These are phyloP conservation scores for Ciconia boyciana DNA, from an alignment of 2,113 vertebrate species.

Conservation along the genomic window DNA sequence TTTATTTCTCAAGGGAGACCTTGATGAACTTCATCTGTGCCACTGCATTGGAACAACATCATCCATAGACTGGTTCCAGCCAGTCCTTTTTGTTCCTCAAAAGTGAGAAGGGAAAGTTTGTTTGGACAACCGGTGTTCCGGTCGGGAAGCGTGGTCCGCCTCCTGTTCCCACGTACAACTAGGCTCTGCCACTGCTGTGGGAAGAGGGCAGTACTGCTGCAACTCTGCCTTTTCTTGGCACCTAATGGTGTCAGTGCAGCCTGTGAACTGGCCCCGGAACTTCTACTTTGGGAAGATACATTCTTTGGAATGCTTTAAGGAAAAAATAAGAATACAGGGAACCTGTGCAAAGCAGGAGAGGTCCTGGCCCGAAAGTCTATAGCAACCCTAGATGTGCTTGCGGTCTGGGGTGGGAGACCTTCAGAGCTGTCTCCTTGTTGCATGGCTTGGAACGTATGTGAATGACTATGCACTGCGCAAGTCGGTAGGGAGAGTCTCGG, in stretches of 20 bases:
- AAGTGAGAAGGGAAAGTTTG: not conserved
- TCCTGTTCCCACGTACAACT: not conserved
- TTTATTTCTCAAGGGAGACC: not conserved
- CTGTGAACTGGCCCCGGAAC: not conserved
- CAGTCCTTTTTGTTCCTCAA: not conserved
- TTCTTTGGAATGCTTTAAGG: not conserved
- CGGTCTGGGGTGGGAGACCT: not conserved
- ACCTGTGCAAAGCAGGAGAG: not conserved
- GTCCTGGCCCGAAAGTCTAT: not conserved
- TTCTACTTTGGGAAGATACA: not conserved
- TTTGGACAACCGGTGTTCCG: not conserved
- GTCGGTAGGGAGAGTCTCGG: too few relatives aligned
- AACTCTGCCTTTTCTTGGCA: not conserved
- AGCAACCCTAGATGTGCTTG: not conserved
- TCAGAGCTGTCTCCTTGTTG: not conserved
- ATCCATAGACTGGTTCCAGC: not conserved
- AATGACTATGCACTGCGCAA: too few relatives aligned
- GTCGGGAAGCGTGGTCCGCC: accelerated
- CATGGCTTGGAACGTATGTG: accelerated
- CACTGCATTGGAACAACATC: not conserved
- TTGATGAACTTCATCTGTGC: not conserved
- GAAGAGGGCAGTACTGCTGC: not conserved
- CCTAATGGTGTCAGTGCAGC: not conserved
- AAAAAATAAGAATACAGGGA: not conserved
- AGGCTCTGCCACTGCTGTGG: not conserved